Evolutionary conservation across 2,888 invertebrate species (phyloP), one percentile per base, ranked within the genome.

Genomic region (Diarsia rubi): DNA sequence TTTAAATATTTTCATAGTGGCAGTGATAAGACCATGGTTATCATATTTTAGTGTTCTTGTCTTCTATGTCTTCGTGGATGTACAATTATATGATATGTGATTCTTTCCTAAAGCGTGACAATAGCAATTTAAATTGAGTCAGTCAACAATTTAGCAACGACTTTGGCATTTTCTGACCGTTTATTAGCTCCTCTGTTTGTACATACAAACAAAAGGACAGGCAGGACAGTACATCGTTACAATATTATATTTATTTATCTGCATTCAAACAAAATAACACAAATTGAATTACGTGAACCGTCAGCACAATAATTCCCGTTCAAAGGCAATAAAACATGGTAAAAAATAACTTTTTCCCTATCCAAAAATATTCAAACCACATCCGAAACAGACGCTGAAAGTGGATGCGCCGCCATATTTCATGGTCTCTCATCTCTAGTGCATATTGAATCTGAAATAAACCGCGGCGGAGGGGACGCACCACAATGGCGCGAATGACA

Each of bases 361-460:
- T n/a, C 54, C 62, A 77, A 82, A 82, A 47, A 24, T 69, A 73
- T 83, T 83, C 78, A 81, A 84, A 75, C 69, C 77, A 77, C 80
- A 88, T 83, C 82, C 73, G 78, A 74, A 78, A 82, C 75, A 75
- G 83, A 65, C 70, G 75, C 85, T 88, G 89, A 90, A 91, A 89
- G 89, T 91, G 90, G 90, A 90, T 91, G 91, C 88, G 86, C 88
- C 89, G 88, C 90, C 90, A 94, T 94, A 94, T 95, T 93, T 94
- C 92, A 93, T 88, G 91, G 91, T 88, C 90, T 89, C 88, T 87
- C 88, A 91, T 92, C 92, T 93, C 93, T 93, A 93, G 94, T 94
- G 95, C 95, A 95, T 95, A 96, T 95, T 96, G 95, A 95, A 95
- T 95, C 93, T 93, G 93, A 95, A 95, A 94, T 95, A 94, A 94